Base-by-base conservation (phyloP, 2,113 vertebrate genomes). In the Platichthys stellatus region DNA sequence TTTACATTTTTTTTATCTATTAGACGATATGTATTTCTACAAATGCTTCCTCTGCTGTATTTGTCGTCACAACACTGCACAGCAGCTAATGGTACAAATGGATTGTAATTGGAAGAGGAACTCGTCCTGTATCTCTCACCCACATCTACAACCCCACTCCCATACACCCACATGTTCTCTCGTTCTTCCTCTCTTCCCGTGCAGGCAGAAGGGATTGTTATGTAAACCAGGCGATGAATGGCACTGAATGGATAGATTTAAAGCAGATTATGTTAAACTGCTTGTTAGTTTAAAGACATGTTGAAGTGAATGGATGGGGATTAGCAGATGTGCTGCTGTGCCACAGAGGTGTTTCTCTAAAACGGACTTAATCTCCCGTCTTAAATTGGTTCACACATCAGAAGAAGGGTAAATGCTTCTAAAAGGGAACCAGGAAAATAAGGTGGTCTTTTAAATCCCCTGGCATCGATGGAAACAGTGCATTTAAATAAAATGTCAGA, bases 211-310 rank as follows among this genome's bases (percentile, higher is more conserved):
- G 80, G 68, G 85, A 89, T 88, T 86, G 78, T 89, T 84, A 89
- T 89, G 85, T 90, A 89, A 92, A 93, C 91, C 78, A 75, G 59
- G 18, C 70, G 84, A 65, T 94, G 88, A 90, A 86, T 94, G 92
- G 88, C 81, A 93, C 90, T 94, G 86, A 91, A 89, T 94, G 94
- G 93, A 90, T 83, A 92, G 91, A 91, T 87, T 94, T 92, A 94
- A 86, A 79, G 88, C 92, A 93, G 94, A 93, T 89, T 91, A 92
- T 92, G 87, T 85, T 91, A 88, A 93, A 89, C 82, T 93, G 83
- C 91, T 94, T 90, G 83, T 95, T 95, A 87, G 93, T 90, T 90
- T 93, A 93, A 88, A 93, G 87, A 86, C 88, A 63, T 7, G 72
- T 69, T 86, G 74, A 76, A 80, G 81, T 88, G 79, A 87, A 90